These are phyloP conservation scores for Chaetodon auriga DNA, from an alignment of 2,113 vertebrate genomes.

Conservation along the genomic window DNA sequence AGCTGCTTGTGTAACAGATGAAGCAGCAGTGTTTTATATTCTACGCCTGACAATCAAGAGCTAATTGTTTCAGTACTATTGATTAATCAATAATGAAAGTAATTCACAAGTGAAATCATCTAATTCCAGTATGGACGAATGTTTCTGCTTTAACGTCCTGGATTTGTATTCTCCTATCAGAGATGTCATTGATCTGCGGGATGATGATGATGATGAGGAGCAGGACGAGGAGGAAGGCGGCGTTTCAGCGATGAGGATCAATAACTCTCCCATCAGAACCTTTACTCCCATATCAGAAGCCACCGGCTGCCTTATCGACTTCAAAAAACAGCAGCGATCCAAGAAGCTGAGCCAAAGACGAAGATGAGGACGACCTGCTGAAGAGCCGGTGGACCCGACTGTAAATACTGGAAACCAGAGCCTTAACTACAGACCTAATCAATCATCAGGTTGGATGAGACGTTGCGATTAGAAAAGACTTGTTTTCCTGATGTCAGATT, in stretches of 20 bases:
- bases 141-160: not conserved
- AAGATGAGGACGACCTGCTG: conserved; percentile 41
- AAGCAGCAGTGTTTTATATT: too few species aligned
- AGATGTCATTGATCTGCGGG: conserved; percentile 70
- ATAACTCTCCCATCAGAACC: conserved; percentile 85
- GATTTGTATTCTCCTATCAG: conserved; percentile 16
- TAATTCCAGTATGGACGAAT: not conserved
- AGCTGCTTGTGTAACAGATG: too few species aligned
- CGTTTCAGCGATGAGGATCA: conserved; percentile 43
- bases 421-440: conserved; percentile 29
- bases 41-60: too few species aligned
- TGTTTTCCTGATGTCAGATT: not conserved
- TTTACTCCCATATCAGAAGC: conserved; percentile 87
- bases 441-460: not conserved
- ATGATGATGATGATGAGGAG: conserved; percentile 23
- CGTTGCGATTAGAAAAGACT: not conserved
- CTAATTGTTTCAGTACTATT: too few species aligned
- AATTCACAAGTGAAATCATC: not conserved
- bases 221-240: not conserved
- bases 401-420: conserved; percentile 16
- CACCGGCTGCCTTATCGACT: conserved; percentile 85
- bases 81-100: too few species aligned
- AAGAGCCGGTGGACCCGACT: not conserved
- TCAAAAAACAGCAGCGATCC: conserved; percentile 70
- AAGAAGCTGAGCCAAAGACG: conserved; percentile 67